A percentile compares a stretch with the other conserved stretches of the same genome.
Conservation (phyloP, 2,888 invertebrate species). For the Pyrocoelia pectoralis region DNA sequence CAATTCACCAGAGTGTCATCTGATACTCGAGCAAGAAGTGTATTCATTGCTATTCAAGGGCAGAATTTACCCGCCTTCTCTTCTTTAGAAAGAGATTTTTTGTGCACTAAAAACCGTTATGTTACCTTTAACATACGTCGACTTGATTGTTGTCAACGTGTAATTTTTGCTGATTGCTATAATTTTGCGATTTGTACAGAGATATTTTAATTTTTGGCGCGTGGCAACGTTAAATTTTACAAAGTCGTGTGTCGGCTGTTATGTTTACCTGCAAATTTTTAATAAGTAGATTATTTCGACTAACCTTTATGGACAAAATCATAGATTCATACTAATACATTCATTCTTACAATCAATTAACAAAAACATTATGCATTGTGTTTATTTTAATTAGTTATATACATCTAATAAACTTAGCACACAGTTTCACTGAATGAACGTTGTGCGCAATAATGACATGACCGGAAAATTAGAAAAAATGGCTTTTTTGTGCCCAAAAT, state of each 20-base stretch:
- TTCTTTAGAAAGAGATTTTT: slow-evolving; percentile 53
- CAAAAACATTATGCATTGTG: no score
- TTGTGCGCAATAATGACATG: no score
- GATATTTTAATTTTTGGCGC: slow-evolving; percentile 59
- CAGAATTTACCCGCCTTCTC: slow-evolving; percentile 43
- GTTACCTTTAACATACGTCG: slow-evolving; percentile 49
- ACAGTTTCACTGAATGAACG: no score
- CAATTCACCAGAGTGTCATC: slow-evolving; percentile 53
- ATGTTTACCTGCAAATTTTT: background rate
- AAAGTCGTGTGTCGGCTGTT: slow-evolving; percentile 10
- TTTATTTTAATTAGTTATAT: no score
- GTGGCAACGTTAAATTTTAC: slow-evolving; percentile 45
- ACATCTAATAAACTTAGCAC: no score
- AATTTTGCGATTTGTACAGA: slow-evolving; percentile 55
- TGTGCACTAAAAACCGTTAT: slow-evolving; percentile 55
- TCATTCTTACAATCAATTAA: no score
- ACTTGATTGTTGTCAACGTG: slow-evolving; percentile 47
- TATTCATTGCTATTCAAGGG: slow-evolving; percentile 49
- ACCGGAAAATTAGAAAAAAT: no score
- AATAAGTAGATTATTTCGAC: background rate
- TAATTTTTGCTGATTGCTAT: slow-evolving; percentile 57
- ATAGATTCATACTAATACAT: no score
- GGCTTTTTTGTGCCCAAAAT: no score
- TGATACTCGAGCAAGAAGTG: slow-evolving; percentile 53
- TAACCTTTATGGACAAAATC: no score